phyloP scores from a whole-genome alignment of 2,888 invertebrate species.

The Mechanitis mazaeus region DNA sequence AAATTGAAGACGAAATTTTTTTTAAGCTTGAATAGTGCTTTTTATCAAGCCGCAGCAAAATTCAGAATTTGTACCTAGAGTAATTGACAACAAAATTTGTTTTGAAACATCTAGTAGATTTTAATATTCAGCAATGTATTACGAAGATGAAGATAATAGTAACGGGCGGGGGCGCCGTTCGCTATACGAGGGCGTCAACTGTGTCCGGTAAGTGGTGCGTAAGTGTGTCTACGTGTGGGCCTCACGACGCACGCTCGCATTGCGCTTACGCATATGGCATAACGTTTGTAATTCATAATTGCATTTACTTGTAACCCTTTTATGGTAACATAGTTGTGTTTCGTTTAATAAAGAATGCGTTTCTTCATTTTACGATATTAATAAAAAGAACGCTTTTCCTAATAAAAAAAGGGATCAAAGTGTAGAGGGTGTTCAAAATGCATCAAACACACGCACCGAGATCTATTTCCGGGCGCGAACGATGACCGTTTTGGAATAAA shows the following conservation, averaged over 20 bases:
- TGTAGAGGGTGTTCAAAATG: constrained; percentile 63
- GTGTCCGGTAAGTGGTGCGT: constrained; percentile 67
- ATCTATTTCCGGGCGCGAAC: constrained; percentile 73
- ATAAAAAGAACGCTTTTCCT: constrained; percentile 9
- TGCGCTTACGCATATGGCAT: constrained; percentile 41
- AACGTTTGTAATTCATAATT: constrained; percentile 36
- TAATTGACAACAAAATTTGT: constrained; percentile 37
- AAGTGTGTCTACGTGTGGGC: constrained; percentile 55
- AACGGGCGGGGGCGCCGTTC: constrained; percentile 58
- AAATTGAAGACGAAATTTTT: constrained; percentile 43
- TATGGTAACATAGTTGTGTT: constrained; percentile 27
- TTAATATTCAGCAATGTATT: constrained; percentile 27
- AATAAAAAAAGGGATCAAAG: constrained; percentile 50
- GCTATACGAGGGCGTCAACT: constrained; percentile 70
- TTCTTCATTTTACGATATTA: constrained; percentile 9
- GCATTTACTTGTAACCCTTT: constrained; percentile 30
- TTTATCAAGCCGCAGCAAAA: constrained; percentile 65
- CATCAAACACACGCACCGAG: constrained; percentile 60
- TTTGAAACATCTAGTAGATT: constrained; percentile 38
- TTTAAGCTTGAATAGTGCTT: constrained; percentile 44
- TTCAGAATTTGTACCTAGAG: constrained; percentile 53
- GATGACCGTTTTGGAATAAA: constrained; percentile 65
- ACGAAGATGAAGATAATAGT: constrained; percentile 41
- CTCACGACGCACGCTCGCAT: constrained; percentile 45
- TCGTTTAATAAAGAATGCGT: constrained; percentile 19